Percentiles rank a stretch among this genome's conserved stretches.
These are phyloP conservation scores for Cerastoderma edule DNA, from an alignment of 2,888 invertebrate species.

Conservation along the genomic window DNA sequence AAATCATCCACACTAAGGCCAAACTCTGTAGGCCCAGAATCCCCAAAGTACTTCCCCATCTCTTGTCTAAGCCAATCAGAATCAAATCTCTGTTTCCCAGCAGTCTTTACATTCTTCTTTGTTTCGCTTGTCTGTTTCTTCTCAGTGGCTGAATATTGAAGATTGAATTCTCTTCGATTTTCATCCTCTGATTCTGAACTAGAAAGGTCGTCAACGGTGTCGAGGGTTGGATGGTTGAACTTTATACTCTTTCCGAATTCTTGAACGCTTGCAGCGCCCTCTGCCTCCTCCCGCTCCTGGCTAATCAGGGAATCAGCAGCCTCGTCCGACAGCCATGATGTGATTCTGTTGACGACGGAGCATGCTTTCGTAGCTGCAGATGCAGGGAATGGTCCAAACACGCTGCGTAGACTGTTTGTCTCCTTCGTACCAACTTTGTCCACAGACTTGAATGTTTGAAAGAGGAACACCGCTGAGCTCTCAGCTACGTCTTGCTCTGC, in stretches of 20 bases:
- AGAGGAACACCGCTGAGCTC: conserved; percentile 78
- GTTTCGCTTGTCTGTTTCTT: conserved; percentile 23
- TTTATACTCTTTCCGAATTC: conserved; percentile 77
- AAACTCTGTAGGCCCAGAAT: conserved; percentile 60
- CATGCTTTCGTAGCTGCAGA: conserved; percentile 79
- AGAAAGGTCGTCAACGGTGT: conserved; percentile 59
- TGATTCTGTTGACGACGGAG: conserved; percentile 70
- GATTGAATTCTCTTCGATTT: conserved; percentile 61
- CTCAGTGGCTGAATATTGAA: conserved; percentile 61
- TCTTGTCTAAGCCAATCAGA: conserved; percentile 68
- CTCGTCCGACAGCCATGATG: conserved; percentile 76
- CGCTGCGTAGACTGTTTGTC: conserved; percentile 71
- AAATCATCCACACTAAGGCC: conserved; percentile 76
- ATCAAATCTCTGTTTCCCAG: conserved; percentile 45
- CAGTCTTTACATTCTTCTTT: background rate
- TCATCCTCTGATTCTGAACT: conserved; percentile 76
- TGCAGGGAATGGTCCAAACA: conserved; percentile 82
- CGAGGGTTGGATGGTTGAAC: conserved; percentile 56
- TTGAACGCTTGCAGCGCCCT: conserved; percentile 69
- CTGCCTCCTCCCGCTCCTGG: conserved; percentile 68
- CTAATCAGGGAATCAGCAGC: conserved; percentile 58
- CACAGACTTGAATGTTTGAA: conserved; percentile 75
- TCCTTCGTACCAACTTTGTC: conserved; percentile 74
- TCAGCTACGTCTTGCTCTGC: conserved; percentile 74
- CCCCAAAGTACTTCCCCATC: conserved; percentile 68